These are phyloP conservation scores for Acanthoscelides obtectus DNA, from an alignment of 2,888 invertebrate species.

Conservation along the genomic window DNA sequence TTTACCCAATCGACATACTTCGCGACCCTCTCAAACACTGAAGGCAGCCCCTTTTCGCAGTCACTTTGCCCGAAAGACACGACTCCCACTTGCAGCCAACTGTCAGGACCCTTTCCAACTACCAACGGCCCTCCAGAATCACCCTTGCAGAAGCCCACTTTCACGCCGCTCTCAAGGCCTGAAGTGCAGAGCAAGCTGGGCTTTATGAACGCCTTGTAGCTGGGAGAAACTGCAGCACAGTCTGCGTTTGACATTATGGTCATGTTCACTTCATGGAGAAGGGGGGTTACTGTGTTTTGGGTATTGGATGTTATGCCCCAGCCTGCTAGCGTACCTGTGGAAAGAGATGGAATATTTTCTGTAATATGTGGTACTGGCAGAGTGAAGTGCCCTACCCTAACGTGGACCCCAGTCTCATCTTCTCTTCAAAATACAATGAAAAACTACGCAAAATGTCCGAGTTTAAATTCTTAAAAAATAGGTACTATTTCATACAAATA, in stretches of 20 bases:
- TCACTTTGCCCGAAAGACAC: conserved; percentile 21
- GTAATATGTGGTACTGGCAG: too few species aligned
- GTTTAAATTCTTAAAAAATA: too few species aligned
- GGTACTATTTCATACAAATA: too few species aligned
- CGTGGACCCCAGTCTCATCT: too few species aligned
- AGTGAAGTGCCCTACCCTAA: too few species aligned
- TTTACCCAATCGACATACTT: conserved; percentile 17
- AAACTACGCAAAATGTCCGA: too few species aligned
- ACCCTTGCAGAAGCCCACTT: conserved; percentile 24
- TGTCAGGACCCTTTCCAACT: conserved; percentile 1
- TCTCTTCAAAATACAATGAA: too few species aligned
- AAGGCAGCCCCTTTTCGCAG: conserved; percentile 18
- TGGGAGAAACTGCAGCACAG: conserved; percentile 11
- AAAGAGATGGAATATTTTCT: too few species aligned
- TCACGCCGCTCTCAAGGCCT: conserved; percentile 7
- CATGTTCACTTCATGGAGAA: conserved; percentile 15
- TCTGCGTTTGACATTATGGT: conserved; percentile 17
- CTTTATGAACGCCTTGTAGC: conserved; percentile 12
- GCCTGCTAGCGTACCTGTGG: conserved; percentile 15
- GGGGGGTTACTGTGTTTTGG: conserved; percentile 10
- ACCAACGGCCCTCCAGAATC: conserved; percentile 27
- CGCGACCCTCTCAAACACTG: conserved; percentile 20
- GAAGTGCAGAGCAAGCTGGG: conserved; percentile 12
- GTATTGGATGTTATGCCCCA: conserved; percentile 12
- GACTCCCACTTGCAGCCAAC: conserved; percentile 23